Base-by-base conservation (phyloP, 1,140 invertebrate genomes). In the Drosophila bocki region DNA sequence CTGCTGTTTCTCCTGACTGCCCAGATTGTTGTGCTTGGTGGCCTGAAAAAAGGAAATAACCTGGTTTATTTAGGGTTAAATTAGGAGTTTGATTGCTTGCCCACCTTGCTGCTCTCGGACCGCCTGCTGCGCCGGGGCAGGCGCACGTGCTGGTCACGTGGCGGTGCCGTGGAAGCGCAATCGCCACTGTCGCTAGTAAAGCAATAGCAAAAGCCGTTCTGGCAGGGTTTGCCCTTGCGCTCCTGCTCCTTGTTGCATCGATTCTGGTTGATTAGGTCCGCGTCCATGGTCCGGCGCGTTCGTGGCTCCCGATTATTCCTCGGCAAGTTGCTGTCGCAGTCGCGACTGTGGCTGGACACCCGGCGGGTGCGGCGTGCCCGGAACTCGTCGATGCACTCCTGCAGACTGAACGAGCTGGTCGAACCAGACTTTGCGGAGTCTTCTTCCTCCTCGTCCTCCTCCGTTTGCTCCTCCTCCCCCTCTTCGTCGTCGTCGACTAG, bases 141-240 rank as follows among this genome's bases (percentile, higher is more conserved):
- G 1, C 91, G 87, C 81, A 88, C 80, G 81, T 91, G 86, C 56
- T 57, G 69, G 58, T 78, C 86, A 79, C 91, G 91, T 85, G 91
- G 57, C 76, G 78, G 63, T 3, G 75, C 86, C 13, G 59, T 63
- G 4, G 84, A 88, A 7, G 42, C 85, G n/a, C 85, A 90, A 32
- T 92, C 91, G 0, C 91, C 91, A 37, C 91, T 92, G 70, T 92
- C 91, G 50, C 91, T 92, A 47, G 87, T 92, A 53, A 92, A 92
- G 74, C 91, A 92, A 54, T 92, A 92, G 29, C 91, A 92, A 56
- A 92, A 92, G 7, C 91, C 91, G 48, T 92, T 81, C 60, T 90
- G 67, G 57, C 91, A 92, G 2, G 91, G 91, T 22, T 92, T 92
- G 3, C 80, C 84, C 51, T 80, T 82, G 6, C 91, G 87, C 44